These are phyloP conservation scores for Oncorhynchus keta DNA, from an alignment of 2,113 vertebrate species.

Conservation along the genomic window DNA sequence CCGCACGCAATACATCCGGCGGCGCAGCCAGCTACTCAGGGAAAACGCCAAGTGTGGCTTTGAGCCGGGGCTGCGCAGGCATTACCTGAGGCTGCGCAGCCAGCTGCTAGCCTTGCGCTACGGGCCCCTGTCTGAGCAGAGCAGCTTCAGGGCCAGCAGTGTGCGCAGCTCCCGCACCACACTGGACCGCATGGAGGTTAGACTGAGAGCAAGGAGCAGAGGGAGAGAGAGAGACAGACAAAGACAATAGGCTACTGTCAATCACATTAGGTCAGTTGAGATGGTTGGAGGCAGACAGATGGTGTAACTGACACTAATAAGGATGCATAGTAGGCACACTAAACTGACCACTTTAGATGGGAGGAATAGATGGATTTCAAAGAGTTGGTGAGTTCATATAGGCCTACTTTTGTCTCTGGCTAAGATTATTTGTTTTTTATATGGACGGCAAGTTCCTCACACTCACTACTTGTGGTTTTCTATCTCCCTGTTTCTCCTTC, in stretches of 20 bases:
- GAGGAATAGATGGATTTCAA: no score
- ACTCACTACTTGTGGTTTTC: neutral
- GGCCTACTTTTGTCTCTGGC: no score
- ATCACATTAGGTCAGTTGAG: no score
- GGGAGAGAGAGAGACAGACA: neutral
- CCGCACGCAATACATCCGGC: slow-evolving; percentile 93
- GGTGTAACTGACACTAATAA: no score
- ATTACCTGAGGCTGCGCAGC: slow-evolving; percentile 89
- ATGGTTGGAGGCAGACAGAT: no score
- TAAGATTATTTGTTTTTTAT: no score
- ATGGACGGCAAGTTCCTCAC: neutral
- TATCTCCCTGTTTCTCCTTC: neutral
- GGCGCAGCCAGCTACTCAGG: slow-evolving; percentile 93
- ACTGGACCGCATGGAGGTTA: slow-evolving; percentile 96
- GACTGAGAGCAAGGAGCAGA: slow-evolving; percentile 18
- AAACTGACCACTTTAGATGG: no score
- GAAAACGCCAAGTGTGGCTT: slow-evolving; percentile 92
- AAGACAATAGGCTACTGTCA: neutral
- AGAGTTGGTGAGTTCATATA: no score
- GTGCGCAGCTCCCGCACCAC: slow-evolving; percentile 92
- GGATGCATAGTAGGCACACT: no score
- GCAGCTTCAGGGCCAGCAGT: slow-evolving; percentile 93
- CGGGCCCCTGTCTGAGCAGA: slow-evolving; percentile 91
- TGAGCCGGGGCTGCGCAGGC: slow-evolving; percentile 83
- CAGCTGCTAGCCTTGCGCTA: slow-evolving; percentile 90